A percentile compares a stretch with the other conserved stretches of the same genome.
Evolutionary conservation across 2,888 invertebrate species (phyloP).

Genomic region (Polymixis flavicincta): DNA sequence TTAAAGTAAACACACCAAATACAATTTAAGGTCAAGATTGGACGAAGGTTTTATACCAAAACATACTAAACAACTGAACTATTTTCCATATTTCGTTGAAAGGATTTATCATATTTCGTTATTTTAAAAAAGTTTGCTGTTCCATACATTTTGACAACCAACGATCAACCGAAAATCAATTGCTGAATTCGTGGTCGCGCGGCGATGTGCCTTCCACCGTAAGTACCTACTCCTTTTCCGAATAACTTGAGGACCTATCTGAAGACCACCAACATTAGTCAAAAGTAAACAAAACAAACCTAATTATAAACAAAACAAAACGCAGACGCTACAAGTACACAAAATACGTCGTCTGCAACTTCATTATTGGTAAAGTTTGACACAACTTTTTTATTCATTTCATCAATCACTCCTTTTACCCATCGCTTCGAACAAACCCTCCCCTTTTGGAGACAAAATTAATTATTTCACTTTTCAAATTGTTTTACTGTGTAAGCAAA

Average conservation of each 20-base stretch:
- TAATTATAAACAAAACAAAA: slow-evolving; percentile 14
- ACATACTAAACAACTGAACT: neutral
- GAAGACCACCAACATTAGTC: neutral
- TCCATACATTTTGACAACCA: no score
- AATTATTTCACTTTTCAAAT: slow-evolving; percentile 61
- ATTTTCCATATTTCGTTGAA: neutral
- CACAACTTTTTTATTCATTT: slow-evolving; percentile 47
- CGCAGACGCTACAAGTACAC: slow-evolving; percentile 17
- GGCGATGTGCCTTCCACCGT: no score
- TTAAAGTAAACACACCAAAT: neutral
- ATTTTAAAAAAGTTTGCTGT: no score
- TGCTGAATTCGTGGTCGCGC: no score
- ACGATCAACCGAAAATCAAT: no score
- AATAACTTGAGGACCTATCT: neutral
- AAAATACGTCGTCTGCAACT: slow-evolving; percentile 48
- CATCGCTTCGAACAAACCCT: slow-evolving; percentile 27
- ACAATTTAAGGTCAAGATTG: no score
- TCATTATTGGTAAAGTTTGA: slow-evolving; percentile 55
- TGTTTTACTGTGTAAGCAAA: slow-evolving; percentile 57
- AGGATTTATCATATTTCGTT: neutral
- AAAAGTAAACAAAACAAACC: slow-evolving; percentile 22
- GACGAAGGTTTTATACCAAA: neutral
- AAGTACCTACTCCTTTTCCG: no score
- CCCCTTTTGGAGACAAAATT: slow-evolving; percentile 55
- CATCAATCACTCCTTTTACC: slow-evolving; percentile 53